Evolutionary conservation across 2,888 invertebrate species (phyloP).

Genomic region (Pristionchus arcanus): DNA sequence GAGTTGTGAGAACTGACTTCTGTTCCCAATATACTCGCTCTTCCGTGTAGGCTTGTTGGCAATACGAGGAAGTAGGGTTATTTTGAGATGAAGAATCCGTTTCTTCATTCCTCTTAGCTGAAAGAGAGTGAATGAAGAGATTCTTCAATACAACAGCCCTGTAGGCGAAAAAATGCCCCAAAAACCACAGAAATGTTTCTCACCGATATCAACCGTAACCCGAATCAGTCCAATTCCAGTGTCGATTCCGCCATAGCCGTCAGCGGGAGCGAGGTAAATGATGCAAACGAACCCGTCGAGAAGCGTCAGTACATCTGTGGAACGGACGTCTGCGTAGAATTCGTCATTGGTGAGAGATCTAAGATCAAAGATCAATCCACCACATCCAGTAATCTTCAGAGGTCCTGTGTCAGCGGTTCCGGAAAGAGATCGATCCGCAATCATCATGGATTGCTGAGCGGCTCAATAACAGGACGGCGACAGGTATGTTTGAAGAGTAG

Average conservation of each 20-base stretch:
- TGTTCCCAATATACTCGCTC: background rate
- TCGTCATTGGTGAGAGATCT: slow-evolving; percentile 39
- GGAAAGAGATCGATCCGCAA: background rate
- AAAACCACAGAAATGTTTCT: too few relatives aligned
- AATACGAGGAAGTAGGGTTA: too few relatives aligned
- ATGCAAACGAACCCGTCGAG: slow-evolving; percentile 28
- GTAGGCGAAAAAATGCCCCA: too few relatives aligned
- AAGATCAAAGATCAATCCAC: slow-evolving; percentile 15
- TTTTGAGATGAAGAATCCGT: too few relatives aligned
- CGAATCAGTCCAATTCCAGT: background rate
- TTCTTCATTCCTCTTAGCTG: too few relatives aligned
- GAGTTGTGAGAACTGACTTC: background rate
- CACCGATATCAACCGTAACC: background rate
- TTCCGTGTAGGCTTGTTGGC: background rate
- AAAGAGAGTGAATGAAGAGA: background rate
- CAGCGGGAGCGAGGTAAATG: background rate
- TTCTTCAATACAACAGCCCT: too few relatives aligned
- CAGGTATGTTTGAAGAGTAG: slow-evolving; percentile 13
- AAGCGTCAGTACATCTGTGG: slow-evolving; percentile 50
- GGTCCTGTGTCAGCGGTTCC: slow-evolving; percentile 32
- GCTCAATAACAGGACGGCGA: slow-evolving; percentile 46
- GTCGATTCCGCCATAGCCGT: slow-evolving; percentile 47
- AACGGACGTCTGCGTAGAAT: slow-evolving; percentile 52
- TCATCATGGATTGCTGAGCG: slow-evolving; percentile 50
- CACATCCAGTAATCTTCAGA: background rate